Conservation (phyloP, 2,113 vertebrate genomes). For the Esox niger region DNA sequence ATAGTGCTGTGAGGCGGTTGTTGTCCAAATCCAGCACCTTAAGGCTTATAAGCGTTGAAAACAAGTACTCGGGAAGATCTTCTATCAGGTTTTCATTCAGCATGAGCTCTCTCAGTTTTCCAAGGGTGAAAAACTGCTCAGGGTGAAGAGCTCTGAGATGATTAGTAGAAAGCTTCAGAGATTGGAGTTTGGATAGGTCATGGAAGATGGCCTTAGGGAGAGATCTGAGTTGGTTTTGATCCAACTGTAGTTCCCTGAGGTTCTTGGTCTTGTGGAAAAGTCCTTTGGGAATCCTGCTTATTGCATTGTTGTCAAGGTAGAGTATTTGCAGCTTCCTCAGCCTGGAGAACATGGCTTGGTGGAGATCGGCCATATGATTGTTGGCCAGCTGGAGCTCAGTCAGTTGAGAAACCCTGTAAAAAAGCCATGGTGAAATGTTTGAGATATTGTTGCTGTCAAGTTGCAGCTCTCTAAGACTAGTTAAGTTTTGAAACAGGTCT, state of each 20-base stretch:
- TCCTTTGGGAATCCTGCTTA: conserved; percentile 38
- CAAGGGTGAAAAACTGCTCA: conserved; percentile 45
- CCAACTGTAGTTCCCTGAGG: conserved; percentile 54
- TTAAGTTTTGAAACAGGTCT: conserved; percentile 46
- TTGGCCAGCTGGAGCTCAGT: conserved; percentile 50
- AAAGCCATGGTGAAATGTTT: conserved; percentile 23
- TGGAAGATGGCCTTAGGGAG: conserved; percentile 45
- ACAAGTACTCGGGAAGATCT: conserved; percentile 36
- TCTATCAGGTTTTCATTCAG: conserved; percentile 48
- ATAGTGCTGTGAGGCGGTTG: conserved; percentile 41
- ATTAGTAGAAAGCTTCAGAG: conserved; percentile 53
- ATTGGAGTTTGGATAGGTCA: conserved; percentile 26
- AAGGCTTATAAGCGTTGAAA: conserved; percentile 35
- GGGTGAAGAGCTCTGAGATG: conserved; percentile 29
- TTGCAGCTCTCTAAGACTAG: conserved; percentile 42
- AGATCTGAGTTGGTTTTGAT: conserved; percentile 48
- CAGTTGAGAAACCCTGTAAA: conserved; percentile 42
- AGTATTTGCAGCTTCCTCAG: conserved; percentile 49
- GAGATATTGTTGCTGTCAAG: conserved; percentile 60
- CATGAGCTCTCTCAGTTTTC: conserved; percentile 41
- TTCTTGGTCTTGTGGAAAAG: conserved; percentile 38
- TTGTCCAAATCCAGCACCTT: conserved; percentile 44
- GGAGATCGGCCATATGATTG: conserved; percentile 53
- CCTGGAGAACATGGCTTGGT: conserved; percentile 28
- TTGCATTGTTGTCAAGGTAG: conserved; percentile 49